phyloP scores from a whole-genome alignment of 2,113 vertebrate genomes.

The Helogale parvula region DNA sequence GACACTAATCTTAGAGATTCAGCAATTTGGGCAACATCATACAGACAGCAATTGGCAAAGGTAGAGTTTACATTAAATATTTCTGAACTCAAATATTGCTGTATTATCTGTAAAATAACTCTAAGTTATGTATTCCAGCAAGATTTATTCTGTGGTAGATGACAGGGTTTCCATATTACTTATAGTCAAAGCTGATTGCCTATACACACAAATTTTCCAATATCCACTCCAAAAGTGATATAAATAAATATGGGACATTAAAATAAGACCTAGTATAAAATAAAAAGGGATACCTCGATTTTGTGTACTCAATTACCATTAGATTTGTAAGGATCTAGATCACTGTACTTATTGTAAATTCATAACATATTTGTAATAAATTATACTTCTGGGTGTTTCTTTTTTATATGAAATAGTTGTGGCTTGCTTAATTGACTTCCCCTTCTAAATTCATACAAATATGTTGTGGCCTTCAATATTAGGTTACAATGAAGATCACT shows the following conservation, averaged over 20 bases:
- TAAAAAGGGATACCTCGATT: background rate
- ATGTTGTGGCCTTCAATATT: background rate
- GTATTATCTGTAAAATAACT: background rate
- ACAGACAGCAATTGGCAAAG: background rate
- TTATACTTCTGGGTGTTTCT: background rate
- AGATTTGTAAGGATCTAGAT: background rate
- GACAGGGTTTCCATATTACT: background rate
- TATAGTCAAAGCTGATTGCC: background rate
- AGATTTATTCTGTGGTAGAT: background rate
- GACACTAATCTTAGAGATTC: background rate
- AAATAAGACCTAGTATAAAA: background rate
- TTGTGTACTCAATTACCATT: background rate
- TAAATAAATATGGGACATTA: background rate
- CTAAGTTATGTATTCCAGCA: background rate
- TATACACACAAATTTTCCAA: background rate
- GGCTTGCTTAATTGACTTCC: background rate
- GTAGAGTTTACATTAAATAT: background rate
- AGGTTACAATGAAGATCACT: background rate
- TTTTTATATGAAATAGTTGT: background rate
- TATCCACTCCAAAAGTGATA: background rate
- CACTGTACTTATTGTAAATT: background rate
- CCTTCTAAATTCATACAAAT: background rate
- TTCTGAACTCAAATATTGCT: background rate
- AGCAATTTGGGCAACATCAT: background rate
- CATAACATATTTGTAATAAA: background rate